Evolutionary conservation across 2,797 vertebrate species (phyloP), one percentile per base, ranked within the genome.

Genomic region (Selene dorsalis): DNA sequence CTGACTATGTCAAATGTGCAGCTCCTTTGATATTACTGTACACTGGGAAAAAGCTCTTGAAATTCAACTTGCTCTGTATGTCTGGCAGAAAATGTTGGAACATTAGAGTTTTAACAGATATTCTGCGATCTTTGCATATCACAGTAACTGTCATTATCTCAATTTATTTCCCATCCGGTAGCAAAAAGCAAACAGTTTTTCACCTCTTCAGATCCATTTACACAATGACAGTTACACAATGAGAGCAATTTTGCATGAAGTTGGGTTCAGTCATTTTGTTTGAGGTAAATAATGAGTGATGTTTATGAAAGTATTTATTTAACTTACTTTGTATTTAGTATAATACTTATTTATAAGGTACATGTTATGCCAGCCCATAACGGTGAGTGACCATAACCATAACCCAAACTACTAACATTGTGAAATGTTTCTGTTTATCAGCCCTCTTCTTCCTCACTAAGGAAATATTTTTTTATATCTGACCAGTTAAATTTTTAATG

Each of bases 1-100:
- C 18, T 2, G 48, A 55, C 53, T 61, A n/a, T 4, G 50, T 52
- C 4, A 41, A 50, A 75, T 80, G 47, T 69, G 45, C 61, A 62
- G 69, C 28, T 63, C 24, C 47, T 85, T 4, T 35, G 41, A 69
- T 41, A 86, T 83, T 65, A 35, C 50, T 18, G 55, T 66, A 77
- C 26, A 61, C 63, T 79, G 81, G 41, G 11, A 12, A 69, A 82
- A 68, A 82, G 10, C 26, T 38, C 17, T 45, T 39, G 22, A 48
- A 67, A 58, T 64, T 61, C 45, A 65, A 52, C 73, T 62, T 62
- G 52, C 26, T 58, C 38, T 60, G 58, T 53, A 22, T 20, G 73
- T 50, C 47, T 45, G 38, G 45, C 68, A 47, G 30, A 61, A 73
- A 81, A 79, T 73, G 52, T 63, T 65, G 77, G 38, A 58, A 73